Evolutionary conservation across 2,888 invertebrate genomes (phyloP).

Genomic region (Carpatolechia fugitivella): DNA sequence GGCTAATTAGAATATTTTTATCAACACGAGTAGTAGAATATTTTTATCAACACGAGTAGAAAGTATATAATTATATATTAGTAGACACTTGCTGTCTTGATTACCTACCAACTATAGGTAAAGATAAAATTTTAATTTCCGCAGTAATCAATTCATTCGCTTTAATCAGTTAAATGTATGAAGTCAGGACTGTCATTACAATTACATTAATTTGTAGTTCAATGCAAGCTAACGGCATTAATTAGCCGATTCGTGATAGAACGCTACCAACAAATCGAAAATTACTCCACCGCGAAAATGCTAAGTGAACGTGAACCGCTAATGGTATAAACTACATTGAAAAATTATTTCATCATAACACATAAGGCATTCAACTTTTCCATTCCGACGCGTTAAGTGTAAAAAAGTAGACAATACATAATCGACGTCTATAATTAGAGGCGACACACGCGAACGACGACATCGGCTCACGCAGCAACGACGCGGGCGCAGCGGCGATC

Average conservation of each 20-base stretch:
- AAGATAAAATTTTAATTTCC: no score
- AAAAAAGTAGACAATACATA: conserved; percentile 64
- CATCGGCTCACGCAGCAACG: conserved; percentile 27
- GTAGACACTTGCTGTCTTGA: no score
- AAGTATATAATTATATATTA: no score
- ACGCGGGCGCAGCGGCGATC: background rate
- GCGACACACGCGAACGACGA: conserved; percentile 47
- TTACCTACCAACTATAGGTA: no score
- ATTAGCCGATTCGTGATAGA: conserved; percentile 14
- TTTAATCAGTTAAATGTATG: no score
- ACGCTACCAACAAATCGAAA: conserved; percentile 9
- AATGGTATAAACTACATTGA: conserved; percentile 40
- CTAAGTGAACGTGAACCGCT: conserved; percentile 23
- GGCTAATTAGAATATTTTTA: no score
- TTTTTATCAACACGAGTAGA: no score
- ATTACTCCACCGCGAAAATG: conserved; percentile 17
- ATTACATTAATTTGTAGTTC: background rate
- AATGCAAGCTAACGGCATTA: conserved; percentile 1
- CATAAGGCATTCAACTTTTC: conserved; percentile 66
- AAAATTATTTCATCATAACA: conserved; percentile 51
- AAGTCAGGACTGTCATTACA: conserved; percentile 7
- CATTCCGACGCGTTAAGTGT: conserved; percentile 58
- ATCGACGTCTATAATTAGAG: conserved; percentile 53
- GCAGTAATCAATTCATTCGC: no score
- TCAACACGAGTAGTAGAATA: no score